Percentiles rank a stretch among this genome's conserved stretches.
These are phyloP conservation scores for Aphidius colemani DNA, from an alignment of 2,888 invertebrate species.

Conservation along the genomic window DNA sequence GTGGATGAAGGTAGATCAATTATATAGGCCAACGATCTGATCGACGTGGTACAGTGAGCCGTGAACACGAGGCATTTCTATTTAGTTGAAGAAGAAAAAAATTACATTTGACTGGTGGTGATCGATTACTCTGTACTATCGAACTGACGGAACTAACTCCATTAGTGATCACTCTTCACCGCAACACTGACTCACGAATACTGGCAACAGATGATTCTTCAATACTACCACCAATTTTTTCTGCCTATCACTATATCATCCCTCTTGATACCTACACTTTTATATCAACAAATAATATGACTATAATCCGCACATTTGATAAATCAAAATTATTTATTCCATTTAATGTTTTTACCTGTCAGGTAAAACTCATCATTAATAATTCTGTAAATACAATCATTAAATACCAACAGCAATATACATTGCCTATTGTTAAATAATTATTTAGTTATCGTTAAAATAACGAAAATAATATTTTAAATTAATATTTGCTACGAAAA, in stretches of 20 bases:
- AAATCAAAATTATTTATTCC: neutral
- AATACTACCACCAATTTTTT: neutral
- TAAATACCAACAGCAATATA: neutral
- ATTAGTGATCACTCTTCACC: slow-evolving; percentile 52
- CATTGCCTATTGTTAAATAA: too few species aligned
- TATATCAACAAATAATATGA: too few species aligned
- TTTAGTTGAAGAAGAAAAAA: slow-evolving; percentile 17
- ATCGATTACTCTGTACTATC: slow-evolving; percentile 46
- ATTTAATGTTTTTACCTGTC: neutral
- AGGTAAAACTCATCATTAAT: neutral
- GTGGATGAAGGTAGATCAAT: slow-evolving; percentile 10
- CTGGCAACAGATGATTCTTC: slow-evolving; percentile 33
- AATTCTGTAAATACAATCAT: slow-evolving; percentile 7
- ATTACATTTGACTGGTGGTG: slow-evolving; percentile 42
- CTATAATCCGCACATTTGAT: too few species aligned
- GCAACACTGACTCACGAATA: slow-evolving; percentile 35
- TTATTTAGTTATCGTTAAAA: too few species aligned
- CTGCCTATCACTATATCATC: neutral
- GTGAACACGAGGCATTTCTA: slow-evolving; percentile 22
- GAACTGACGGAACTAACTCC: slow-evolving; percentile 42
- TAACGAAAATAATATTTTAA: too few species aligned
- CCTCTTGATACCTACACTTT: neutral
- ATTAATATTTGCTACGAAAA: too few species aligned
- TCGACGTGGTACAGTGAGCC: slow-evolving; percentile 25
- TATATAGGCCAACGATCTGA: slow-evolving; percentile 7